Evolutionary conservation across 64 coral and sea anemone species (phyloP), one percentile per base, ranked within the genome.

Genomic region (Actinia tenebrosa): DNA sequence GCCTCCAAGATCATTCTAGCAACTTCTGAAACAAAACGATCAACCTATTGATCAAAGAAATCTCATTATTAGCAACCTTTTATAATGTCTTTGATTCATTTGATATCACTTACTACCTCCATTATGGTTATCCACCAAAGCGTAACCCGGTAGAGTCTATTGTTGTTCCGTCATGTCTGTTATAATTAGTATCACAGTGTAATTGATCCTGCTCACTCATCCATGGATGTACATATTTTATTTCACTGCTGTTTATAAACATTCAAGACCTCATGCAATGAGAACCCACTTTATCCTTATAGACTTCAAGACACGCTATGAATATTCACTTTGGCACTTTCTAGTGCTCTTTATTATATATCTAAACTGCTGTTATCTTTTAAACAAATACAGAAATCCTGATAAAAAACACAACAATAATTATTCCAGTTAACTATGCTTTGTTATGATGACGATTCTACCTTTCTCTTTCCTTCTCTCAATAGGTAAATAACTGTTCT

Each of bases 161-260:
- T 75, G 69, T 75, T 75, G 69, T 10, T 30, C 10, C 69, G 7
- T 75, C 26, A 11, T 75, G 69, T 75, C 26, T 30, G 11, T 75
- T 75, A 42, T 75, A 42, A 75, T 75, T 75, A 75, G n/a, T 27
- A 26, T 42, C 9, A 42, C 10, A 75, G 69, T 75, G 27, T 75
- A 75, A 75, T 75, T 75, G 69, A 75, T 75, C 69, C 69, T 75
- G 25, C 25, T 43, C 69, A 75, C 69, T 75, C 69, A 75, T 75
- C 22, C 69, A 75, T 75, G 26, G 7, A 43, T 30, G 25, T 75
- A 75, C 69, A 75, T 75, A 75, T 75, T 75, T 45, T 20, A 81
- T 81, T 81, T 50, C 79, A 81, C 43, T 50, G 5, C 22, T 81
- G 45, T 81, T 81, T 81, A 81, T 81, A 45, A 45, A 50, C 79